These are phyloP conservation scores for Xenopus laevis DNA, from an alignment of 2,113 vertebrate genomes.

Conservation along the genomic window DNA sequence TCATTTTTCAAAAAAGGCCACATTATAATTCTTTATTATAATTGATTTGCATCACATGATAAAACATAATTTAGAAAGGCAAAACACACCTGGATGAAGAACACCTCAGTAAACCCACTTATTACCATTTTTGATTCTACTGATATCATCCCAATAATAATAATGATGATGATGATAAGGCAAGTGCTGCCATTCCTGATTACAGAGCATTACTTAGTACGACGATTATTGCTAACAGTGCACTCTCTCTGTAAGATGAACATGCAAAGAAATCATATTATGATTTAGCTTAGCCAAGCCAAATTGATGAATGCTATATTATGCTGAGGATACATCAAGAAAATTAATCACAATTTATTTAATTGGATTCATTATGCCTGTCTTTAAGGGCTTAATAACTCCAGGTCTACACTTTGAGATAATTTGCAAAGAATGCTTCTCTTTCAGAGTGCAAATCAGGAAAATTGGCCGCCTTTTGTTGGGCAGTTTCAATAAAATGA, in stretches of 20 bases:
- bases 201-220: background rate
- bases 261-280: background rate
- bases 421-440: conserved; percentile 6
- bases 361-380: conserved; percentile 21
- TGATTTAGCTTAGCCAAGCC: conserved; percentile 1
- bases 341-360: conserved; percentile 20
- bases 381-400: conserved; percentile 6
- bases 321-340: conserved; percentile 20
- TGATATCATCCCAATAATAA: no score
- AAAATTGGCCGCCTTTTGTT: conserved; percentile 28
- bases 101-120: no score
- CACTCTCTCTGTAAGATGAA: background rate
- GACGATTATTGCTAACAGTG: background rate
- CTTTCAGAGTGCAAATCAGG: conserved; percentile 12
- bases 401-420: conserved; percentile 4
- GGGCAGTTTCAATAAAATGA: background rate
- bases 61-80: no score
- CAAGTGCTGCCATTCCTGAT: background rate
- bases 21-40: no score
- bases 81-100: no score
- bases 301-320: conserved; percentile 16
- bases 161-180: background rate
- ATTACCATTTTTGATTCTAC: no score
- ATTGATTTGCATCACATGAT: no score
- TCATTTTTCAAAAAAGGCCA: no score